Evolutionary conservation across 2,888 invertebrate species (phyloP).

Genomic region (Plebejus anna): DNA sequence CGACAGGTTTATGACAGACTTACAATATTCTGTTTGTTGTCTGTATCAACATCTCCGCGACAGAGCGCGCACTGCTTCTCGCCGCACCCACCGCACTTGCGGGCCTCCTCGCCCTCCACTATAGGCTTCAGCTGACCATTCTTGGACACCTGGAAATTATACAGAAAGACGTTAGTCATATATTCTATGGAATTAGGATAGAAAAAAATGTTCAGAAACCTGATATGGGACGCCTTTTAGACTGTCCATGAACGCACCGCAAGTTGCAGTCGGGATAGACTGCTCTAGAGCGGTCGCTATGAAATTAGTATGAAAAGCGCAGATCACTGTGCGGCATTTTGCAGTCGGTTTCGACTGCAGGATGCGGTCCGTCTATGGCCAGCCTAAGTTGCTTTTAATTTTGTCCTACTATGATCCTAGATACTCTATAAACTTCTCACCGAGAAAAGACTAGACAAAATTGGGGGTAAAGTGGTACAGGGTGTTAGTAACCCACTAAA

Average conservation of each 20-base stretch:
- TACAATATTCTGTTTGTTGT: conserved; percentile 74
- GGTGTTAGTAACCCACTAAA: neutral
- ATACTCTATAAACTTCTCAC: neutral
- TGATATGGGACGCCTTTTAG: too few relatives aligned
- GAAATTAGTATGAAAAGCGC: too few relatives aligned
- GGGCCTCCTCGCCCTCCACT: conserved; percentile 47
- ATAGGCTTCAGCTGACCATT: conserved; percentile 63
- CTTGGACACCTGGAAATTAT: conserved; percentile 58
- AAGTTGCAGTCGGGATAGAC: too few relatives aligned
- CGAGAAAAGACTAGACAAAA: neutral
- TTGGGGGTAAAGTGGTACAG: neutral
- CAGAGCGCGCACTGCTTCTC: conserved; percentile 72
- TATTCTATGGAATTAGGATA: too few relatives aligned
- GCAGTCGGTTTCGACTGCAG: too few relatives aligned
- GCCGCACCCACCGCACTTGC: conserved; percentile 67
- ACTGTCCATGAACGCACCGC: too few relatives aligned
- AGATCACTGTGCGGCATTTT: too few relatives aligned
- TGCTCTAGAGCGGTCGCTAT: too few relatives aligned
- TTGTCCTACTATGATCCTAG: too few relatives aligned
- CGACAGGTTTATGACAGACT: conserved; percentile 42
- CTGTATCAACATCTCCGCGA: conserved; percentile 68
- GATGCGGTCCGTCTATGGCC: too few relatives aligned
- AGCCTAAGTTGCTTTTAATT: too few relatives aligned
- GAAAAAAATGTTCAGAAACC: too few relatives aligned
- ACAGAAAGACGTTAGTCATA: neutral